Base-by-base conservation (phyloP, 2,113 vertebrate species). In the Butorides virescens region DNA sequence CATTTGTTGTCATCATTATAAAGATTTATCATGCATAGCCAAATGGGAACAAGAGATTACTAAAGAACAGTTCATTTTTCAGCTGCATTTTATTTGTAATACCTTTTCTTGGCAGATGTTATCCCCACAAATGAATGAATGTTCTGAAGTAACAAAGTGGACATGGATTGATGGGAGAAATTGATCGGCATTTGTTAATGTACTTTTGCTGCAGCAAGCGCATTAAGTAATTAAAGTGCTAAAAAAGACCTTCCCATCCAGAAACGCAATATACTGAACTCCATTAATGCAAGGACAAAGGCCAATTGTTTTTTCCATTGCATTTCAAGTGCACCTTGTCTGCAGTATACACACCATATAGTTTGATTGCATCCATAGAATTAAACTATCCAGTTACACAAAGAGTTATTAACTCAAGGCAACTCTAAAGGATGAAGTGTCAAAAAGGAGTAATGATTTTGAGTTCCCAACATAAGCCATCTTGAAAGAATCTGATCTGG, bases 181-280 rank as follows among this genome's bases (percentile, higher is more conserved):
- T 88, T 92, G 96, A 96, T 94, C 88, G 87, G 67, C 67, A 78
- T 93, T 97, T 94, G 81, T 85, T 94, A 96, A 95, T 66, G 85
- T 67, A 88, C 66, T 94, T 81, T 58, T 58, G 74, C 71, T 88
- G 87, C 81, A 93, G 63, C 29, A 62, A 94, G 81, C 30, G 61
- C 83, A 93, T 94, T 96, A 95, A 92, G 83, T 93, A 95, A 98
- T 96, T 97, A 82, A 97, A 96, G 58, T 67, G 32, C 82, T 95
- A 42, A 92, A 95, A 86, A 39, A 87, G 56, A 37, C 90, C 86
- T 86, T 86, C 77, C 67, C 19, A 83, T 91, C 63, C 52, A 92
- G 92, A 65, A 47, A 80, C 37, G 88, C 32, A 73, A 53, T 87
- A 82, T 61, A 70, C 70, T 79, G 66, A 92, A 83, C 62, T 91